Evolutionary conservation across 2,888 invertebrate species (phyloP).

Genomic region (Clivina fossor): DNA sequence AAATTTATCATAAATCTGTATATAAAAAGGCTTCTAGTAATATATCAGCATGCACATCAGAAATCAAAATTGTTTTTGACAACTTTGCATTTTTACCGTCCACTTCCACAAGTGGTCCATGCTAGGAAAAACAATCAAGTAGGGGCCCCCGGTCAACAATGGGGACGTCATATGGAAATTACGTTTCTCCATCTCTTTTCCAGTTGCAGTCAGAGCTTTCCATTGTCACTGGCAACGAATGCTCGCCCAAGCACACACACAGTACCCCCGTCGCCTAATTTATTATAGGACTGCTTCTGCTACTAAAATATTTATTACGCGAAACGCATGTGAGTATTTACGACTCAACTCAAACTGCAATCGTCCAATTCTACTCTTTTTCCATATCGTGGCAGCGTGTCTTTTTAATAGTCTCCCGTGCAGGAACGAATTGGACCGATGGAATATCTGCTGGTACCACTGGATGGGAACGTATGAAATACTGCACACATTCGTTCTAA

Average conservation of each 20-base stretch:
- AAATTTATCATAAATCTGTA: no score
- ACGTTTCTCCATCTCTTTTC: neutral
- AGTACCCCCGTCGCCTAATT: constrained; percentile 20
- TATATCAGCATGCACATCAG: no score
- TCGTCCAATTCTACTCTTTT: constrained; percentile 8
- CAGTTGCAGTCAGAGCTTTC: constrained; percentile 3
- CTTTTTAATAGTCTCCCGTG: neutral
- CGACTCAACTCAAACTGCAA: constrained; percentile 14
- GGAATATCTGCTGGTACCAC: constrained; percentile 8
- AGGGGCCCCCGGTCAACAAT: neutral
- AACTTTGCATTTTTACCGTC: constrained; percentile 4
- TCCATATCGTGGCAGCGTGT: neutral
- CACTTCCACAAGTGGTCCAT: constrained; percentile 11
- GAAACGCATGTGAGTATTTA: constrained; percentile 33
- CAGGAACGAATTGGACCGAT: constrained; percentile 1
- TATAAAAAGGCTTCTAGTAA: no score
- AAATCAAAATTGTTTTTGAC: neutral
- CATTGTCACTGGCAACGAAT: constrained; percentile 20
- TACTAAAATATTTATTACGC: constrained; percentile 30
- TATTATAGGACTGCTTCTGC: constrained; percentile 30
- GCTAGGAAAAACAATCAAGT: neutral
- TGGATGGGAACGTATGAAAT: constrained; percentile 15
- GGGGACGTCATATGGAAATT: no score
- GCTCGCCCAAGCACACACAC: neutral
- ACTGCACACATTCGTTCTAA: constrained; percentile 28